These are phyloP conservation scores for Sus cebifrons DNA, from an alignment of 2,797 vertebrate species.

Conservation along the genomic window DNA sequence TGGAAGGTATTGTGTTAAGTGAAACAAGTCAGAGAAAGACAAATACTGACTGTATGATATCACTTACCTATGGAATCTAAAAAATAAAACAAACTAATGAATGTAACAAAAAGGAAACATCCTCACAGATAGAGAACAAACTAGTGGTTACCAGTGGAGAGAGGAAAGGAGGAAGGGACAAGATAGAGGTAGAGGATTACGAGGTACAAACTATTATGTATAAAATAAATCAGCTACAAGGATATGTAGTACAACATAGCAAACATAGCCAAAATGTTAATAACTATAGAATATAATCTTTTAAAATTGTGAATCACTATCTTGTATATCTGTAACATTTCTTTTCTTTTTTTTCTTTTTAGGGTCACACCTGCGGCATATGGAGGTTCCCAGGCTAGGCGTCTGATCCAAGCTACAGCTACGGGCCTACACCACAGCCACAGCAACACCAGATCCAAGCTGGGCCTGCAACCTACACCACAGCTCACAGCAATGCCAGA, in stretches of 20 bases:
- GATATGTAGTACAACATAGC: background rate
- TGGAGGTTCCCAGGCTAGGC: too few relatives aligned
- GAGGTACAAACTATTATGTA: background rate
- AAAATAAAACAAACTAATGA: background rate
- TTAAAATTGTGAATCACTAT: background rate
- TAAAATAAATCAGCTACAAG: background rate
- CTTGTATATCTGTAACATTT: background rate
- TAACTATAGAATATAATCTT: background rate
- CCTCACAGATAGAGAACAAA: background rate
- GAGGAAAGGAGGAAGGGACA: background rate
- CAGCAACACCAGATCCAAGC: too few relatives aligned
- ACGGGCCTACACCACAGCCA: too few relatives aligned
- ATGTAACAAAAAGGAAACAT: background rate
- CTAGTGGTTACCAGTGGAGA: background rate
- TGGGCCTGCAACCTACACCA: too few relatives aligned
- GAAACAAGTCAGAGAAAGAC: background rate
- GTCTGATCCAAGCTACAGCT: too few relatives aligned
- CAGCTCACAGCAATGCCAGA: too few relatives aligned
- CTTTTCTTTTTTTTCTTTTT: too few relatives aligned
- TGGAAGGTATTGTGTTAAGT: background rate
- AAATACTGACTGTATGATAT: background rate
- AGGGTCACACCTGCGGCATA: too few relatives aligned
- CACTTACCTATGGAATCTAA: background rate
- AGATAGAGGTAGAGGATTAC: background rate
- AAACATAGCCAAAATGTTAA: background rate